Base-by-base conservation (phyloP, 1,140 invertebrate genomes). In the Chymomyza costata region DNA sequence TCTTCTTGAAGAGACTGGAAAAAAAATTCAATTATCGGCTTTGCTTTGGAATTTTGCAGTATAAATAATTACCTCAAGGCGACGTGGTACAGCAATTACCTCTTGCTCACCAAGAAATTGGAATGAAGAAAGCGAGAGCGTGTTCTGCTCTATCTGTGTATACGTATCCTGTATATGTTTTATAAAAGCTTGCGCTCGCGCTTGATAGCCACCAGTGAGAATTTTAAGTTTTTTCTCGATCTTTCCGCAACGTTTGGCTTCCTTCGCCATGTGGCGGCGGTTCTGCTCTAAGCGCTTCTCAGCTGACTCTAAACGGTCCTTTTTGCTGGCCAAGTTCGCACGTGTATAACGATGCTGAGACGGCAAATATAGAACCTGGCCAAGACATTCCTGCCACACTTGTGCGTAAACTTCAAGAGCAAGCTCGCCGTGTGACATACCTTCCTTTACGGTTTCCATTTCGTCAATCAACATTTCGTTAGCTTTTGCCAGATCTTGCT, bases 191-290 rank as follows among this genome's bases (percentile, higher is more conserved):
- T 97, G 95, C 1, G 94, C 92, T 45, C 93, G 87, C 0, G 92
- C 84, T 88, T 95, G 93, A 88, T 97, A 97, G 10, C 95, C 95
- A 18, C 92, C 97, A 10, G 97, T 94, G 1, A 99, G 87, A 43
- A 99, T 94, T 87, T 97, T 94, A 1, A 99, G 87, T 87, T 98
- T 99, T 84, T 99, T 99, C 86, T 99, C 98, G 88, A 98, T 93
- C 88, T 99, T 99, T 0, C 94, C 95, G 39, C 97, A 98, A 52
- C 93, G 91, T 87, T 98, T 99, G 0, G 97, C 97, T 87, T 98
- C 96, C 56, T 92, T 93, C 6, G 94, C 94, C 97, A 99, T 99
- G 80, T 97, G 95, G 44, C 89, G 90, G 67, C 96, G 89, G 87
- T 99, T 99, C 81, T 93, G 93, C 86, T 99, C 97, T 5, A 99